Percentiles rank a stretch among this genome's conserved stretches.
Evolutionary conservation across 2,888 invertebrate species (phyloP).

Genomic region (Notodonta ziczac): DNA sequence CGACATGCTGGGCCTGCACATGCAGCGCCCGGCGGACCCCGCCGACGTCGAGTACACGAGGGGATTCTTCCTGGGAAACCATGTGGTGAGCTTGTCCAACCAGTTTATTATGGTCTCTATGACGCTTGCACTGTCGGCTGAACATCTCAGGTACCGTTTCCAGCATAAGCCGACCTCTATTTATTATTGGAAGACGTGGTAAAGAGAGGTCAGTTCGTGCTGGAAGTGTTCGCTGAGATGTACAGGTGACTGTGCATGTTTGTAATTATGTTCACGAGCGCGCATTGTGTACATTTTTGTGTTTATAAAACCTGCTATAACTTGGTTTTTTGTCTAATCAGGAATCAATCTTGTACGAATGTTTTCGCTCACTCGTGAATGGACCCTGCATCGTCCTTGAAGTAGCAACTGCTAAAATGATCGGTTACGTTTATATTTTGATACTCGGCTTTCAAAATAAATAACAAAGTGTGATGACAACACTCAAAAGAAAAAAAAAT

Average conservation of each 20-base stretch:
- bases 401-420: conserved; percentile 57
- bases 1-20: conserved; percentile 88
- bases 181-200: too few species aligned
- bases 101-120: not conserved
- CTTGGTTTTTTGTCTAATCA: too few species aligned
- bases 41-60: conserved; percentile 80
- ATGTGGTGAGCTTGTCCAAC: conserved; percentile 86
- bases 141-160: too few species aligned
- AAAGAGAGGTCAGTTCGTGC: too few species aligned
- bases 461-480: too few species aligned
- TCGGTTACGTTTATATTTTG: conserved; percentile 41
- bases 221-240: too few species aligned
- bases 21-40: conserved; percentile 66
- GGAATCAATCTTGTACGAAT: not conserved
- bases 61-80: conserved; percentile 91
- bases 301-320: too few species aligned
- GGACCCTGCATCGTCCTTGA: conserved; percentile 57
- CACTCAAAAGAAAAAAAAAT: too few species aligned
- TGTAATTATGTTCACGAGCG: too few species aligned
- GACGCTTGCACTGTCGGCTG: too few species aligned
- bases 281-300: too few species aligned
- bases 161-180: too few species aligned
- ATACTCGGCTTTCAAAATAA: conserved; percentile 17
- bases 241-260: not conserved
- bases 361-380: not conserved